Conservation (phyloP, 2,797 vertebrate genomes). For the Apodemus agrarius region DNA sequence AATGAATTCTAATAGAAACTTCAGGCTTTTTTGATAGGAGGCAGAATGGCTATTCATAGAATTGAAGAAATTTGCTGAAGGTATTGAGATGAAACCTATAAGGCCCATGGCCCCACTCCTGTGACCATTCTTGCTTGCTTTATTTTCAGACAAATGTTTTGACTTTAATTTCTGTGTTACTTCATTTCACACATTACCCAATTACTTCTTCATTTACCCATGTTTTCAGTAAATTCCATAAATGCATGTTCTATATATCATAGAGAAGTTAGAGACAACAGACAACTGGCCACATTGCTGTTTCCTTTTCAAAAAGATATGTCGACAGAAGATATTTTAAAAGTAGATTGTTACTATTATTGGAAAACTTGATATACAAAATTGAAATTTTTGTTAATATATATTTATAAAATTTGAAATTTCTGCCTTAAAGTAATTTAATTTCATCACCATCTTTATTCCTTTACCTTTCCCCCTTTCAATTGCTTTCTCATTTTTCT, state of each 20-base stretch:
- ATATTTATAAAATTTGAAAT: background rate
- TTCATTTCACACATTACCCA: slow-evolving; percentile 3
- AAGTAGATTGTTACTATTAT: background rate
- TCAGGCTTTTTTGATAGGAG: slow-evolving; percentile 46
- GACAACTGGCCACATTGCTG: background rate
- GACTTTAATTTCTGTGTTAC: background rate
- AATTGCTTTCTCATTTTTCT: background rate
- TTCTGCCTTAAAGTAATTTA: background rate
- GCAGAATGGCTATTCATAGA: slow-evolving; percentile 28
- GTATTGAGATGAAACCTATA: background rate
- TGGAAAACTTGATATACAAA: background rate
- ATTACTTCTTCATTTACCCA: background rate
- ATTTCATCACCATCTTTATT: background rate
- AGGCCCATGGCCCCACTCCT: background rate
- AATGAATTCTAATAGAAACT: slow-evolving; percentile 75
- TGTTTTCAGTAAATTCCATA: background rate
- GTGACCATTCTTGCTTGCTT: background rate
- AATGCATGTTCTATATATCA: background rate
- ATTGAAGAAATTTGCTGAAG: slow-evolving; percentile 27
- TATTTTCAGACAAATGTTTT: background rate
- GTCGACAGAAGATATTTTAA: background rate
- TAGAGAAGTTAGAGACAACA: background rate
- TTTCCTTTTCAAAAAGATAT: background rate
- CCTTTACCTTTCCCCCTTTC: background rate
- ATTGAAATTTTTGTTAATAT: background rate